Percentiles rank a stretch among this genome's conserved stretches.
These are phyloP conservation scores for Eulithis testata DNA, from an alignment of 2,888 invertebrate species.

Conservation along the genomic window DNA sequence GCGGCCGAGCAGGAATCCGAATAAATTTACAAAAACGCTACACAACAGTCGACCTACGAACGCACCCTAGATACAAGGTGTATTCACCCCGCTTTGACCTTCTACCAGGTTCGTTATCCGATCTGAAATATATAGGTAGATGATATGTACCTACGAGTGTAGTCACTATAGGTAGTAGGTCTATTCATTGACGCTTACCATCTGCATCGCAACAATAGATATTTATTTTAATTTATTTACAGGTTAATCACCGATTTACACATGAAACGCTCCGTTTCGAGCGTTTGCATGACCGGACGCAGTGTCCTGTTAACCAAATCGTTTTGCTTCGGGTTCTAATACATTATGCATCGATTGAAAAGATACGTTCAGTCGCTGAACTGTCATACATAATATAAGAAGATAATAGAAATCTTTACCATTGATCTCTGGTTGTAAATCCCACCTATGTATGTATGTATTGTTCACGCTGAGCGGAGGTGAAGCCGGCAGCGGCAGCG, in stretches of 20 bases:
- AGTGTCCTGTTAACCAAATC: conserved; percentile 39
- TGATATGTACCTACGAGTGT: conserved; percentile 45
- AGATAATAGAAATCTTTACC: conserved; percentile 22
- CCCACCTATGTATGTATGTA: background rate
- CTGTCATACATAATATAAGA: conserved; percentile 8
- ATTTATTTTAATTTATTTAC: conserved; percentile 36
- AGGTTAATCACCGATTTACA: conserved; percentile 42
- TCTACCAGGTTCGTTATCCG: conserved; percentile 63
- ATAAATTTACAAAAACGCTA: conserved; percentile 44
- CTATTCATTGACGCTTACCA: conserved; percentile 27
- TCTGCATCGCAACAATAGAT: conserved; percentile 38
- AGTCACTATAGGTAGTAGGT: conserved; percentile 48
- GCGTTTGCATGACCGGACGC: conserved; percentile 36
- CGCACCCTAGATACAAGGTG: conserved; percentile 68
- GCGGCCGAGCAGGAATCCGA: conserved; percentile 32
- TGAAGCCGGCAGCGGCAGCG: conserved; percentile 40
- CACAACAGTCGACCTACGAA: conserved; percentile 53
- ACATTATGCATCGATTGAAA: conserved; percentile 34
- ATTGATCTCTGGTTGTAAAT: conserved; percentile 26
- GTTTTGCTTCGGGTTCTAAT: conserved; percentile 30
- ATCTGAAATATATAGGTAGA: conserved; percentile 55
- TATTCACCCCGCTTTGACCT: conserved; percentile 70
- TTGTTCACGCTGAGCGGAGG: conserved; percentile 38
- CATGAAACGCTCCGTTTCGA: conserved; percentile 29
- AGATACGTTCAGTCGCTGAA: conserved; percentile 30